A percentile compares a stretch with the other conserved stretches of the same genome.
Conservation (phyloP, 2,797 vertebrate genomes). For the Hipposideros larvatus region DNA sequence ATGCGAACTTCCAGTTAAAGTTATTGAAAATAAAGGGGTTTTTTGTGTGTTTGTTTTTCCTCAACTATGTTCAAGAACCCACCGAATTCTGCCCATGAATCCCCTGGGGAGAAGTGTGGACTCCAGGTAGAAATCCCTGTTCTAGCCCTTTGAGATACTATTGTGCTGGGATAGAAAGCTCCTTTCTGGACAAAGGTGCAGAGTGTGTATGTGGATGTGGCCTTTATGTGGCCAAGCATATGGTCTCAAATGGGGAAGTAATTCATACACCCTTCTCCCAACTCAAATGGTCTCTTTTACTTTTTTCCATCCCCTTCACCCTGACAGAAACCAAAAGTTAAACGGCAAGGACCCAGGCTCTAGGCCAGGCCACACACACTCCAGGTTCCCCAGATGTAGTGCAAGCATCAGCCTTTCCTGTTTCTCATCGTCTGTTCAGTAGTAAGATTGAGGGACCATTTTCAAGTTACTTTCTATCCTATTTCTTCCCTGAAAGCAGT, state of each 20-base stretch:
- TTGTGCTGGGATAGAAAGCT: not conserved
- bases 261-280: not conserved
- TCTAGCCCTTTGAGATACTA: not conserved
- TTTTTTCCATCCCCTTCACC: not conserved
- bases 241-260: not conserved
- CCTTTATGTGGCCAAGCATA: not conserved
- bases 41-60: not conserved
- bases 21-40: not conserved
- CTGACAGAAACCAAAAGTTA: not conserved
- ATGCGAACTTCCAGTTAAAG: not conserved
- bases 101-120: not conserved
- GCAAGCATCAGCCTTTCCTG: not conserved
- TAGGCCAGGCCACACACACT: not conserved
- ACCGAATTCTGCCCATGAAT: not conserved
- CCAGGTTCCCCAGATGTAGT: not conserved
- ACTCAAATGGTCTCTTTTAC: not conserved
- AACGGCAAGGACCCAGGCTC: not conserved
- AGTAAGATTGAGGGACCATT: not conserved
- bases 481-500: not conserved
- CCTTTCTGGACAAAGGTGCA: not conserved
- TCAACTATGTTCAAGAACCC: not conserved
- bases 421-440: not conserved
- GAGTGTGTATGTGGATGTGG: too few relatives aligned
- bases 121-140: not conserved
- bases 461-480: not conserved